Evolutionary conservation across 1,140 invertebrate species (phyloP).

Genomic region (Trissolcus basalis): DNA sequence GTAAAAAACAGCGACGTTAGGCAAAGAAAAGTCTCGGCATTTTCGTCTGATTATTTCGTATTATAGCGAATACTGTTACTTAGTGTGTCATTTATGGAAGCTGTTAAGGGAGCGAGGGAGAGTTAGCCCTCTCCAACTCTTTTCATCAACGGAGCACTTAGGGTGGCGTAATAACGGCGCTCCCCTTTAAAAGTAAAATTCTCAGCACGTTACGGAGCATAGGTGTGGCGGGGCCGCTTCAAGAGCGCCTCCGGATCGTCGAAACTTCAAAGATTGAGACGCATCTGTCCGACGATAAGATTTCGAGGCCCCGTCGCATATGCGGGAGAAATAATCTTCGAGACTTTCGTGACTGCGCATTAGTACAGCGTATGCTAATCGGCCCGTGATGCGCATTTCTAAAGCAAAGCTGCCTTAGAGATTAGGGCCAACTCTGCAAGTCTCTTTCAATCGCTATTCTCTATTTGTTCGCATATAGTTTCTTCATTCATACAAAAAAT

Average conservation of each 20-base stretch:
- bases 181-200: slow-evolving; percentile 52
- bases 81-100: slow-evolving; percentile 54
- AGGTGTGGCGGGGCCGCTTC: slow-evolving; percentile 44
- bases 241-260: slow-evolving; percentile 44
- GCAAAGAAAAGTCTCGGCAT: slow-evolving; percentile 41
- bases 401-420: slow-evolving; percentile 44
- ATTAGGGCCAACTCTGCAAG: slow-evolving; percentile 30
- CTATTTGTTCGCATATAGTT: too few relatives aligned
- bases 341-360: slow-evolving; percentile 54
- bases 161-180: slow-evolving; percentile 54
- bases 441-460: slow-evolving; percentile 1
- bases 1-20: slow-evolving; percentile 3
- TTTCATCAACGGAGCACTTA: slow-evolving; percentile 51
- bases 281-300: slow-evolving; percentile 54
- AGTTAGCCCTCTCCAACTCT: slow-evolving; percentile 46
- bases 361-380: slow-evolving; percentile 50
- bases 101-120: slow-evolving; percentile 48
- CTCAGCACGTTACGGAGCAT: slow-evolving; percentile 45
- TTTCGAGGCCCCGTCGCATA: slow-evolving; percentile 46
- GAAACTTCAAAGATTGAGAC: slow-evolving; percentile 59
- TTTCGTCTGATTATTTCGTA: slow-evolving; percentile 53
- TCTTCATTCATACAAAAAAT: too few relatives aligned
- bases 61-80: slow-evolving; percentile 53
- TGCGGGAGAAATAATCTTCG: slow-evolving; percentile 56
- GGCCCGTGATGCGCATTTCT: slow-evolving; percentile 51